Conservation (phyloP, 2,113 vertebrate species). For the Mus musculus region GRCm39 chr8:61392501-61393000, state of each 20-base stretch:
- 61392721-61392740: neutral
- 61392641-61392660: neutral
- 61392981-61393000: neutral
- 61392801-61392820: constrained; percentile 9
- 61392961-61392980: neutral
- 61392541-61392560: neutral
- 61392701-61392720: neutral
- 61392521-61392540: neutral
- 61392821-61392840: constrained; percentile 9
- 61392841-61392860: neutral
- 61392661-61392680: neutral
- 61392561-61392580: constrained; percentile 26
- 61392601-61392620: neutral
- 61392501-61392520: constrained; percentile 15
- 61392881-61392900: too few relatives aligned
- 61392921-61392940: neutral
- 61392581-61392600: constrained; percentile 13
- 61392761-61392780: neutral
- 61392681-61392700: neutral
- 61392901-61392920: neutral
- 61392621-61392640: neutral
- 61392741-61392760: neutral
- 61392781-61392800: neutral
- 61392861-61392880: neutral
- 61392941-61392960: neutral